Evolutionary conservation across 2,113 vertebrate genomes (phyloP).

Genomic region (Athene cunicularia): DNA sequence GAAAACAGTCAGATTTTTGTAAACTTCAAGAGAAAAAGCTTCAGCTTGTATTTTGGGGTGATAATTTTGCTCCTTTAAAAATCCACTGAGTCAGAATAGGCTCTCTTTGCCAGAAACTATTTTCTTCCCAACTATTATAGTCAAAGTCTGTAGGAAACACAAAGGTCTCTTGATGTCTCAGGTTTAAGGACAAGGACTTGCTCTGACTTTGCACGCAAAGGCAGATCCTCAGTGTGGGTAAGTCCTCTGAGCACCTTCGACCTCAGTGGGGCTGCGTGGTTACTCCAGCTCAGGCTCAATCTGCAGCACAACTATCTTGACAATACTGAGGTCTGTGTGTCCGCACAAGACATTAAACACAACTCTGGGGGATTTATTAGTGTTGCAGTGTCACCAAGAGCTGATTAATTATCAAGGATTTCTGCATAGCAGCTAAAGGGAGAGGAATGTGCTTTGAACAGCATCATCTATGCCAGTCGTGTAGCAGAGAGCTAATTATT

Average conservation of each 20-base stretch:
- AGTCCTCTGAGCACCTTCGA: rapidly evolving
- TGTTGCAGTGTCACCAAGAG: neutral
- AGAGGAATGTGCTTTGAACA: neutral
- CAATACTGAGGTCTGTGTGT: rapidly evolving
- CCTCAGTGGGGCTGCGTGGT: neutral
- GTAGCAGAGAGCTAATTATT: slow-evolving; percentile 28
- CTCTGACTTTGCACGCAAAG: neutral
- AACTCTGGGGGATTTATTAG: neutral
- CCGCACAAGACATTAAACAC: neutral
- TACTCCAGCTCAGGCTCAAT: neutral
- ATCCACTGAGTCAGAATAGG: neutral
- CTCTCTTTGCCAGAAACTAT: neutral
- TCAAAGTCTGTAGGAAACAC: neutral
- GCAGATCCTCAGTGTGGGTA: rapidly evolving
- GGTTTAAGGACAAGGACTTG: neutral
- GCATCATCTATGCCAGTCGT: neutral
- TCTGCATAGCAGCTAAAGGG: neutral
- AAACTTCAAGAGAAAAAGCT: neutral
- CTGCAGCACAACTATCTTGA: neutral
- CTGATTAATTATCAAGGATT: slow-evolving; percentile 22
- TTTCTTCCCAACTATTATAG: neutral
- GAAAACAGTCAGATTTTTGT: neutral
- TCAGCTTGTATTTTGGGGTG: neutral
- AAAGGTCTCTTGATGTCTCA: neutral
- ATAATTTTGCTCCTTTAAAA: neutral